Evolutionary conservation across 1,140 invertebrate species (phyloP).

Genomic region (Galleria mellonella): DNA sequence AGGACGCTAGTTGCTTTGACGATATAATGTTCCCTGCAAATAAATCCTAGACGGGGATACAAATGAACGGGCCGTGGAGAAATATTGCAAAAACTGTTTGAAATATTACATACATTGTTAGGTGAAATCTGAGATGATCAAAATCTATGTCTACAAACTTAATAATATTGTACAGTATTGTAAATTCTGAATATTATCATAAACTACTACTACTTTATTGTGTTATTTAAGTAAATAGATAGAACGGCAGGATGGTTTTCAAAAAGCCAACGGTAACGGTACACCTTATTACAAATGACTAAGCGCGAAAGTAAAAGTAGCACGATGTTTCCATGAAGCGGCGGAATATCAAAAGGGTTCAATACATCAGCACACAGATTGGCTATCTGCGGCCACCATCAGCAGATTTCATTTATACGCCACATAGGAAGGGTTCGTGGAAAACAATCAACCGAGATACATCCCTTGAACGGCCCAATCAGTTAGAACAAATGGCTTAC

Average conservation of each 20-base stretch:
- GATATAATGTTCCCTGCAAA: slow-evolving; percentile 59
- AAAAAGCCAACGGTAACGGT: not conserved
- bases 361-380: slow-evolving; percentile 22
- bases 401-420: slow-evolving; percentile 28
- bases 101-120: slow-evolving; percentile 53
- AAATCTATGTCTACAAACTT: not conserved
- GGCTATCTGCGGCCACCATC: slow-evolving; percentile 20
- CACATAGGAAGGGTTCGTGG: slow-evolving; percentile 38
- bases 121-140: slow-evolving; percentile 25
- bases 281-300: no score
- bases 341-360: slow-evolving; percentile 4
- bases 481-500: slow-evolving; percentile 47
- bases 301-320: no score
- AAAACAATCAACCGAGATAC: slow-evolving; percentile 56
- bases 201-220: no score
- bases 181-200: no score
- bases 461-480: slow-evolving; percentile 50
- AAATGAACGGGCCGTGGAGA: slow-evolving; percentile 51
- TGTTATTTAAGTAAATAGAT: no score
- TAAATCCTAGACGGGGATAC: slow-evolving; percentile 58
- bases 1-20: slow-evolving; percentile 44
- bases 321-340: not conserved
- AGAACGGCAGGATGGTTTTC: no score
- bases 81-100: slow-evolving; percentile 61
- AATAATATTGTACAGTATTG: no score